These are phyloP conservation scores for Sminthurides bifidus DNA, from an alignment of 1,140 invertebrate species.

Conservation along the genomic window DNA sequence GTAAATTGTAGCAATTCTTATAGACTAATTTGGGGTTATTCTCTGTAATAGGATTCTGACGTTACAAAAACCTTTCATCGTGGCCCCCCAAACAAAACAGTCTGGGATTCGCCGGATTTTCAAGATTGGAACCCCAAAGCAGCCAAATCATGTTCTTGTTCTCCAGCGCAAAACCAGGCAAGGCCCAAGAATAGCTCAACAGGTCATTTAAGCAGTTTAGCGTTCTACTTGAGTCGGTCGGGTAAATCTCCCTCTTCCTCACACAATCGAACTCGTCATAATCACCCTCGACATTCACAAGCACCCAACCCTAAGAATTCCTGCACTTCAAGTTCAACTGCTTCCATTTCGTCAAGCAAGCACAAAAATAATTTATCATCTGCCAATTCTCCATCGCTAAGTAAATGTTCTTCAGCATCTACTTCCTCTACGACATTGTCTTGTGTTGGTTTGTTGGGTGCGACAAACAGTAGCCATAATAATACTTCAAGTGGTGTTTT, in stretches of 20 bases:
- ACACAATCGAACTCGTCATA: conserved; percentile 6
- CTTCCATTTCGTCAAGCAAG: conserved; percentile 9
- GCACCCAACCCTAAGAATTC: conserved; percentile 14
- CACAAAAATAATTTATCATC: conserved; percentile 15
- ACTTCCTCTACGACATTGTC: conserved; percentile 17
- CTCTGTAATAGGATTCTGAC: conserved; percentile 23
- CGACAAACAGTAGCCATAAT: not conserved
- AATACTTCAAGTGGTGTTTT: not conserved
- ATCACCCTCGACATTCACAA: conserved; percentile 19
- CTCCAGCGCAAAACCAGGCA: conserved; percentile 12
- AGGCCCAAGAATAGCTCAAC: conserved; percentile 23
- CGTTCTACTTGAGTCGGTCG: conserved; percentile 14
- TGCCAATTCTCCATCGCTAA: conserved; percentile 11
- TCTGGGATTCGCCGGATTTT: conserved; percentile 23
- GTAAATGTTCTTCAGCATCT: conserved; percentile 8
- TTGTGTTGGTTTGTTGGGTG: not conserved
- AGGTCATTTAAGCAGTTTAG: conserved; percentile 18
- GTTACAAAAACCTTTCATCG: conserved; percentile 22
- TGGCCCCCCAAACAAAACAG: conserved; percentile 29
- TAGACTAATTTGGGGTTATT: too few relatives aligned
- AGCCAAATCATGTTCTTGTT: not conserved
- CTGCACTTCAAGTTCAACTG: not conserved
- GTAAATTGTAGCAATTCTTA: too few relatives aligned
- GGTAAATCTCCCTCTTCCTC: conserved; percentile 25
- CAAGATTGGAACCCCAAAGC: conserved; percentile 8